Conservation (phyloP, 2,888 invertebrate genomes). For the Gryllus longicercus region DNA sequence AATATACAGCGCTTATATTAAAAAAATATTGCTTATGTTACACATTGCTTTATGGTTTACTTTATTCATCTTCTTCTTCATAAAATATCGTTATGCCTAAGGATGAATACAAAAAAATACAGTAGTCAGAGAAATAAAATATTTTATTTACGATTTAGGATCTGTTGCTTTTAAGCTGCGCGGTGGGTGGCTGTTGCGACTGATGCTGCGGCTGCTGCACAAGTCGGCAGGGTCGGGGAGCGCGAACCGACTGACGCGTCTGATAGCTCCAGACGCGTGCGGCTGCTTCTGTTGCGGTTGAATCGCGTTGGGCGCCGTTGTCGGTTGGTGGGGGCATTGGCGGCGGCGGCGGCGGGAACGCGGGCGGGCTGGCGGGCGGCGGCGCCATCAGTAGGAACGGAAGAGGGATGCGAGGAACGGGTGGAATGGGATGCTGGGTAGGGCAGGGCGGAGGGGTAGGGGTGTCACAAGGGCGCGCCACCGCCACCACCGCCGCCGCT, state of each 20-base stretch:
- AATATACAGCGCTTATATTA: background rate
- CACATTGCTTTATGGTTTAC: background rate
- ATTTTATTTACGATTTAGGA: background rate
- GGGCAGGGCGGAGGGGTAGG: background rate
- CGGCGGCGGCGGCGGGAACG: background rate
- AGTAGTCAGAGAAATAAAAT: background rate
- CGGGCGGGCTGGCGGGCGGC: background rate
- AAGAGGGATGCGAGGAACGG: background rate
- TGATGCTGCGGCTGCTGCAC: background rate
- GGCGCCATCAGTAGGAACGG: background rate
- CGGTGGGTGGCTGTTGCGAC: background rate
- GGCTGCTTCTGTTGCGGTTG: background rate
- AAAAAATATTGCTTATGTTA: conserved; percentile 9
- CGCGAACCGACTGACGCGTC: too few species aligned
- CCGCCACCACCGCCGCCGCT: background rate
- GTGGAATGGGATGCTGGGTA: background rate
- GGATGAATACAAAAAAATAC: background rate
- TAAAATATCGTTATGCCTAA: conserved; percentile 17
- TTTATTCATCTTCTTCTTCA: background rate
- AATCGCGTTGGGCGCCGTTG: background rate
- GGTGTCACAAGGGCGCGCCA: background rate
- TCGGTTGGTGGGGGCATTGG: background rate
- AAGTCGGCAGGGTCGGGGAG: too few species aligned
- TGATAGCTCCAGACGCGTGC: background rate
- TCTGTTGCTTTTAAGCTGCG: background rate